Evolutionary conservation across 1,140 invertebrate species (phyloP).

Genomic region (Pseudomyrmex dendroicus): DNA sequence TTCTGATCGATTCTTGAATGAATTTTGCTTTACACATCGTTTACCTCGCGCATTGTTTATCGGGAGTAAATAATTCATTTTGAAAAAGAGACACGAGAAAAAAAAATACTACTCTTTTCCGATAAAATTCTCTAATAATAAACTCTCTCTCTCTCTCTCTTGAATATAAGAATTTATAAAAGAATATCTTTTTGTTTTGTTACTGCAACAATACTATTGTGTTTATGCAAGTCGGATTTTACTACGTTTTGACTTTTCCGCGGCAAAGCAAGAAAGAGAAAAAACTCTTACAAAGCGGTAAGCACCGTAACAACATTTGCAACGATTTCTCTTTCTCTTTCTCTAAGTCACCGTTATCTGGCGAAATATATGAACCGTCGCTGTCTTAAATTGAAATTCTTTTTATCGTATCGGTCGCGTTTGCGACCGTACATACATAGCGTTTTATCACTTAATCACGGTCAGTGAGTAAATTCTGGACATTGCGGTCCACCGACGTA

Average conservation of each 20-base stretch:
- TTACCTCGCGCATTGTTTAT: background rate
- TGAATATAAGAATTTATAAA: too few species aligned
- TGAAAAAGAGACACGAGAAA: background rate
- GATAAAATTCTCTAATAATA: too few species aligned
- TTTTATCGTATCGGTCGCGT: slow-evolving; percentile 45
- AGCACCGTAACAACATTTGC: slow-evolving; percentile 17
- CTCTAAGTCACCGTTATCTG: slow-evolving; percentile 20
- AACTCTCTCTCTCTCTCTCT: too few species aligned
- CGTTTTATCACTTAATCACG: slow-evolving; percentile 53
- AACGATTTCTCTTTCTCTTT: background rate
- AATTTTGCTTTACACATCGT: background rate
- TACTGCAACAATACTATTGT: background rate
- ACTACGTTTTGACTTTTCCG: background rate
- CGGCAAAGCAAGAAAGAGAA: background rate
- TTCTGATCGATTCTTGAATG: background rate
- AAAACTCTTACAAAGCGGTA: background rate
- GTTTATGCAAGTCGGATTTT: too few species aligned
- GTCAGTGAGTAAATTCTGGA: slow-evolving; percentile 60
- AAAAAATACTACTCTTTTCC: too few species aligned
- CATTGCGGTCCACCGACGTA: slow-evolving; percentile 53
- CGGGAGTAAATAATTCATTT: slow-evolving; percentile 37
- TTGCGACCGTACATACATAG: slow-evolving; percentile 47
- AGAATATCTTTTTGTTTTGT: background rate
- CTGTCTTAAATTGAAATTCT: slow-evolving; percentile 50
- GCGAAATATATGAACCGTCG: slow-evolving; percentile 29